Percentiles rank a stretch among this genome's conserved stretches.
Evolutionary conservation across 2,797 vertebrate genomes (phyloP).

Genomic region (Luscinia megarhynchos): DNA sequence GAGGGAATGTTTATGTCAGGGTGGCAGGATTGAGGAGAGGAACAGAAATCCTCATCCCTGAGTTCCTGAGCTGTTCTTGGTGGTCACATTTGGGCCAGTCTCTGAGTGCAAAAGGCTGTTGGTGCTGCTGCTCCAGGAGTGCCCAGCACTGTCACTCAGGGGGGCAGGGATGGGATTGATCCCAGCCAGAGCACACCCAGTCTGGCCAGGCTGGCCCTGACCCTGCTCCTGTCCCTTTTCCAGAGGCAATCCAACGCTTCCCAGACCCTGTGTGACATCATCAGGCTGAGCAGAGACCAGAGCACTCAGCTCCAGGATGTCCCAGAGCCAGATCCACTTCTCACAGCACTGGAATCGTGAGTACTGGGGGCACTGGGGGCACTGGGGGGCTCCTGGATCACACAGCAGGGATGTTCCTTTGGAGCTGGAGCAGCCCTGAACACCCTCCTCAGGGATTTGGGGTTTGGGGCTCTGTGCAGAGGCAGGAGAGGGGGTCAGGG

Average conservation of each 20-base stretch:
- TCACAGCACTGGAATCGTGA: constrained; percentile 93
- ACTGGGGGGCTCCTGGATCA: background rate
- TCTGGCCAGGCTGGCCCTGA: background rate
- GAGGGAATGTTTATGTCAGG: background rate
- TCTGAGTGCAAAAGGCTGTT: background rate
- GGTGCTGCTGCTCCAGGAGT: fast-evolving
- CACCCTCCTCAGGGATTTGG: background rate
- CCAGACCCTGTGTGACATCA: constrained; percentile 96
- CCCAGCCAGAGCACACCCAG: no score
- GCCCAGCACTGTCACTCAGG: fast-evolving
- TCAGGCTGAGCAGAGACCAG: constrained; percentile 96
- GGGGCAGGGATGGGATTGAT: background rate
- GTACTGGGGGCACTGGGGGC: constrained; percentile 57
- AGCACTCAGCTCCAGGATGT: constrained; percentile 90
- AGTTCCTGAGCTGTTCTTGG: background rate
- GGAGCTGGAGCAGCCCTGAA: background rate
- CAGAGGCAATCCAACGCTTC: constrained; percentile 94
- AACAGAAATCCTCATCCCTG: background rate
- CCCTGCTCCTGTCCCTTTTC: background rate
- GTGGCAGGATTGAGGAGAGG: background rate
- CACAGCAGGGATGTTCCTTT: background rate
- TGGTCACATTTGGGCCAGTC: background rate
- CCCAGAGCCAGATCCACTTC: constrained; percentile 89
- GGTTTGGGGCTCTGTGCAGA: background rate
- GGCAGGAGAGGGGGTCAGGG: background rate